These are phyloP conservation scores for Nyctalus aviator DNA, from an alignment of 2,797 vertebrate genomes.

Conservation along the genomic window DNA sequence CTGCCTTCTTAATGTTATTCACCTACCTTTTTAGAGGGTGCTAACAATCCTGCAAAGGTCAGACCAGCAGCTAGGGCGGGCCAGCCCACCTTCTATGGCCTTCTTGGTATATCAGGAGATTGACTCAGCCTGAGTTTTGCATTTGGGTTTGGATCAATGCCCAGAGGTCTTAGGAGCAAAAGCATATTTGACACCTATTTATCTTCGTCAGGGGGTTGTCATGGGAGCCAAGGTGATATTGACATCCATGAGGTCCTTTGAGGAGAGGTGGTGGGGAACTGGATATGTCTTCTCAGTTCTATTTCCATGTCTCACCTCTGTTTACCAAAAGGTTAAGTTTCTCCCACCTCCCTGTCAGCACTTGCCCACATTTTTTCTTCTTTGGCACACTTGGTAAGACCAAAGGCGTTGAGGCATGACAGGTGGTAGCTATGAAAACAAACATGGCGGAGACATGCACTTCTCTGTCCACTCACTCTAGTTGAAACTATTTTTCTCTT, in stretches of 20 bases:
- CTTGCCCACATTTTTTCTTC: background rate
- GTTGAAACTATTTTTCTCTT: background rate
- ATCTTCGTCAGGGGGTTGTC: conserved; percentile 64
- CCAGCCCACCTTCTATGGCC: background rate
- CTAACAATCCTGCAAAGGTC: background rate
- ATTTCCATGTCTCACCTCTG: conserved; percentile 62
- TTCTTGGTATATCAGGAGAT: conserved; percentile 34
- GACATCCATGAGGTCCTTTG: conserved; percentile 61
- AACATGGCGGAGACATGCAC: rapidly evolving
- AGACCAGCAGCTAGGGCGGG: background rate
- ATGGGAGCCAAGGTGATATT: conserved; percentile 58
- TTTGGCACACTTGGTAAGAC: background rate
- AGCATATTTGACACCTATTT: conserved; percentile 69
- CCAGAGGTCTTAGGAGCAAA: conserved; percentile 59
- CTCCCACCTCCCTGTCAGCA: conserved; percentile 59
- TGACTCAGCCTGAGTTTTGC: conserved; percentile 21
- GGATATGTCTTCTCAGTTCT: conserved; percentile 66
- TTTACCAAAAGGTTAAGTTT: conserved; percentile 80
- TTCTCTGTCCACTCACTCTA: background rate
- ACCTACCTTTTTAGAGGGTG: conserved; percentile 31
- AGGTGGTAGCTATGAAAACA: too few relatives aligned
- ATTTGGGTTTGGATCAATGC: conserved; percentile 25
- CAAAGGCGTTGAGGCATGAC: background rate
- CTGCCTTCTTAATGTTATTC: conserved; percentile 38
- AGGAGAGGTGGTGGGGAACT: conserved; percentile 65